Conservation (phyloP, 2,797 vertebrate species). For the Chromobotia macracanthus region DNA sequence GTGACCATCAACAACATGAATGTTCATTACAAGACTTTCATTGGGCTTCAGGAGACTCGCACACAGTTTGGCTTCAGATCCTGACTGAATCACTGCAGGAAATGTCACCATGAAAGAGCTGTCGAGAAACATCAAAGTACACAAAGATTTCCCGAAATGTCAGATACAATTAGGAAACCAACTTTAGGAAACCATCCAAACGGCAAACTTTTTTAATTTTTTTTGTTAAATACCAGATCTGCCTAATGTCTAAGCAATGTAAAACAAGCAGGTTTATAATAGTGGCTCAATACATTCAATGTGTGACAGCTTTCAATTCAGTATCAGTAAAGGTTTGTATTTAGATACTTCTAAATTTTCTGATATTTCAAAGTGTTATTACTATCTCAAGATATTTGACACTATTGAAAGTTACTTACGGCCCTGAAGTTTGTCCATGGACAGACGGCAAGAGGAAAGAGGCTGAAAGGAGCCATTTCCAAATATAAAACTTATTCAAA, state of each 20-base stretch:
- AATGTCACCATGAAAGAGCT: conserved; percentile 72
- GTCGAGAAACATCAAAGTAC: background rate
- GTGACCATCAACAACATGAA: conserved; percentile 53
- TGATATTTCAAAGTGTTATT: too few relatives aligned
- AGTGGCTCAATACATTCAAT: background rate
- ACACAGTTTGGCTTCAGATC: conserved; percentile 66
- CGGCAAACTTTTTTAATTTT: too few relatives aligned
- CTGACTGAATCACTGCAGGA: conserved; percentile 69
- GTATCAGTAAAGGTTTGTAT: too few relatives aligned
- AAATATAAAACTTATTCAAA: background rate
- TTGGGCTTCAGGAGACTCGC: conserved; percentile 67
- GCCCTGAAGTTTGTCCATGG: conserved; percentile 36
- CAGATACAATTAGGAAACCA: background rate
- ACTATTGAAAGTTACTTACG: conserved; percentile 48
- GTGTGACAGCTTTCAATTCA: too few relatives aligned
- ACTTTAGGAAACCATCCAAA: background rate
- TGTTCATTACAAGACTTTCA: conserved; percentile 65
- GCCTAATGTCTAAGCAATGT: too few relatives aligned
- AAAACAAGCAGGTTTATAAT: too few relatives aligned
- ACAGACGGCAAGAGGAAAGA: conserved; percentile 33
- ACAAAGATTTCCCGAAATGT: background rate
- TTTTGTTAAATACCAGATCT: too few relatives aligned
- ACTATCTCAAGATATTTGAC: too few relatives aligned
- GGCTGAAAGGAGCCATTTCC: conserved; percentile 31
- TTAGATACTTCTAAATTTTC: background rate